These are phyloP conservation scores for Genyomyrus donnyi DNA, from an alignment of 2,113 vertebrate genomes.

Conservation along the genomic window DNA sequence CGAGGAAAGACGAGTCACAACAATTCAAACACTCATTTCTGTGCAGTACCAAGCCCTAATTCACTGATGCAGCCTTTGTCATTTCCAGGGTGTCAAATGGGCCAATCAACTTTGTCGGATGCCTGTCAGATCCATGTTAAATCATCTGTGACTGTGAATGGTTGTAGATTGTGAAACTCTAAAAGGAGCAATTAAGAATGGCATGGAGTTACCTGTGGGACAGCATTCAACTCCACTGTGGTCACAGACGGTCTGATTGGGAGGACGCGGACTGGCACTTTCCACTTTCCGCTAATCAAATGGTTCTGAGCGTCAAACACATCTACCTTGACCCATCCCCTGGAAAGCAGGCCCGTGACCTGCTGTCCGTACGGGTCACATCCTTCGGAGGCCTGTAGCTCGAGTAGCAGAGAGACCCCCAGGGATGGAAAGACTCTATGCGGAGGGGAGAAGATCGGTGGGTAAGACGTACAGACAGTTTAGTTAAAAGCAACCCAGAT, in stretches of 20 bases:
- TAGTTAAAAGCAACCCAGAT: not conserved
- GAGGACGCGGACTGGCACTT: conserved; percentile 39
- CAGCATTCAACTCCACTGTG: conserved; percentile 37
- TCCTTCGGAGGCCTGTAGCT: conserved; percentile 47
- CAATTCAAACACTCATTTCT: not conserved
- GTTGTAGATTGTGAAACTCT: not conserved
- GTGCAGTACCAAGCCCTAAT: not conserved
- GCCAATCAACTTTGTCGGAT: not conserved
- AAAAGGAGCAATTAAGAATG: not conserved
- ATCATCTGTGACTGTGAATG: not conserved
- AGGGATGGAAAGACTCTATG: conserved; percentile 42
- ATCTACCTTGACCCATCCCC: conserved; percentile 44
- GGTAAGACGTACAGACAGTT: not conserved
- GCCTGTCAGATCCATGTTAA: not conserved
- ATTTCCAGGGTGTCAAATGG: not conserved
- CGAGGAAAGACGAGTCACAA: not conserved
- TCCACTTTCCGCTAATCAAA: conserved; percentile 46
- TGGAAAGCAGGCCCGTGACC: conserved; percentile 35
- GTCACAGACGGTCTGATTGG: conserved; percentile 43
- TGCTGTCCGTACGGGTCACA: conserved; percentile 40
- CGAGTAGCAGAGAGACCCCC: conserved; percentile 37
- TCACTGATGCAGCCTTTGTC: not conserved
- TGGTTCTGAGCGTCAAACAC: conserved; percentile 43
- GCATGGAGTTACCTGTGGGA: conserved; percentile 40
- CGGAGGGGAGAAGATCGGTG: not conserved